Evolutionary conservation across 2,113 vertebrate genomes (phyloP).

Genomic region (Tragelaphus buxtoni): DNA sequence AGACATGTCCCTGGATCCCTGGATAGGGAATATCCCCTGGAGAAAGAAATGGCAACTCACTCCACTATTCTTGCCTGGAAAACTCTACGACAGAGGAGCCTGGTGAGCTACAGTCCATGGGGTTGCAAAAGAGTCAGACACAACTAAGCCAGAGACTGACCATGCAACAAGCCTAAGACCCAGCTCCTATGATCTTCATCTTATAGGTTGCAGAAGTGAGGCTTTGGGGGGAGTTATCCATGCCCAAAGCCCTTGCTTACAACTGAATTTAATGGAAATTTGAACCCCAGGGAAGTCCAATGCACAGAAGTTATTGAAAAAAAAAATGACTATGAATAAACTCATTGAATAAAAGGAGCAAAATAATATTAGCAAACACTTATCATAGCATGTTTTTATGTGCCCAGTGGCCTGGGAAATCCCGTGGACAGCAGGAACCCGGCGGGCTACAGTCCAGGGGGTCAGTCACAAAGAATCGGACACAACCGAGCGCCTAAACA

Average conservation of each 20-base stretch:
- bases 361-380: neutral
- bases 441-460: neutral
- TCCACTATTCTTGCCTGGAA: neutral
- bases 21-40: neutral
- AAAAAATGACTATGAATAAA: neutral
- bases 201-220: neutral
- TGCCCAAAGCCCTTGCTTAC: neutral
- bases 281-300: neutral
- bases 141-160: neutral
- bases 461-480: neutral
- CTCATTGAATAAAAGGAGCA: neutral
- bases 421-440: neutral
- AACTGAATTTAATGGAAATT: neutral
- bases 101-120: neutral
- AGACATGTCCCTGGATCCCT: neutral
- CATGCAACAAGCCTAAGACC: neutral
- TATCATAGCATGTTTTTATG: neutral
- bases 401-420: neutral
- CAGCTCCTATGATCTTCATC: neutral
- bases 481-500: accelerated
- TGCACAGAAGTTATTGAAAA: neutral
- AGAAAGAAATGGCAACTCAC: neutral
- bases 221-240: neutral
- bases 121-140: neutral
- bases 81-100: neutral